Percentiles rank a stretch among this genome's conserved stretches.
phyloP scores from a whole-genome alignment of 2,113 vertebrate genomes.

The Rhegmatorhina hoffmannsi region DNA sequence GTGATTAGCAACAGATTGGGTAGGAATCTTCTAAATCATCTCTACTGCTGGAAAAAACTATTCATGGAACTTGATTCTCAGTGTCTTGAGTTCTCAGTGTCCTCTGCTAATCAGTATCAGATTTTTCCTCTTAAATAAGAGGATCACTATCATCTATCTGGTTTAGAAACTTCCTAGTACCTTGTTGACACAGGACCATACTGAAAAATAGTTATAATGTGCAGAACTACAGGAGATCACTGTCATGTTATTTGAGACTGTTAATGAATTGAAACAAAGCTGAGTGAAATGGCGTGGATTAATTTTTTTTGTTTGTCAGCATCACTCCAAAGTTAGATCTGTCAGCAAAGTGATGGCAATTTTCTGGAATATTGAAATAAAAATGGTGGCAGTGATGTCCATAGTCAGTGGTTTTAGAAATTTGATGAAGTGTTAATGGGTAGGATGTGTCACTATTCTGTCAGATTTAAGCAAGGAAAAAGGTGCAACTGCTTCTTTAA shows the following conservation, averaged over 20 bases:
- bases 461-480: not conserved
- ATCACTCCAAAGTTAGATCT: not conserved
- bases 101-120: not conserved
- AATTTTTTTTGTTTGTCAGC: not conserved
- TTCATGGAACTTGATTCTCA: slow-evolving; percentile 3
- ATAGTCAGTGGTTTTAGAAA: not conserved
- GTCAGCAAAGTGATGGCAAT: not conserved
- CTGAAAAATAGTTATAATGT: not conserved
- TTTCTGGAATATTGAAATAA: not conserved
- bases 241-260: not conserved
- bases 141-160: not conserved
- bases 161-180: not conserved
- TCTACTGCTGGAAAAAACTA: not conserved
- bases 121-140: not conserved
- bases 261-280: not conserved
- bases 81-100: not conserved
- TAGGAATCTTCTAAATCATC: slow-evolving; percentile 26
- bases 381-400: not conserved
- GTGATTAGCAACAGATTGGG: slow-evolving; percentile 45
- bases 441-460: not conserved
- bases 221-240: not conserved
- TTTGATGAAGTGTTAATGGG: not conserved
- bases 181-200: not conserved
- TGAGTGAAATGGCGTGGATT: not conserved
- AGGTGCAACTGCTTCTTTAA: not conserved